A percentile compares a stretch with the other conserved stretches of the same genome.
Evolutionary conservation across 2,888 invertebrate genomes (phyloP).

Genomic region (Leucoptera coffeella): DNA sequence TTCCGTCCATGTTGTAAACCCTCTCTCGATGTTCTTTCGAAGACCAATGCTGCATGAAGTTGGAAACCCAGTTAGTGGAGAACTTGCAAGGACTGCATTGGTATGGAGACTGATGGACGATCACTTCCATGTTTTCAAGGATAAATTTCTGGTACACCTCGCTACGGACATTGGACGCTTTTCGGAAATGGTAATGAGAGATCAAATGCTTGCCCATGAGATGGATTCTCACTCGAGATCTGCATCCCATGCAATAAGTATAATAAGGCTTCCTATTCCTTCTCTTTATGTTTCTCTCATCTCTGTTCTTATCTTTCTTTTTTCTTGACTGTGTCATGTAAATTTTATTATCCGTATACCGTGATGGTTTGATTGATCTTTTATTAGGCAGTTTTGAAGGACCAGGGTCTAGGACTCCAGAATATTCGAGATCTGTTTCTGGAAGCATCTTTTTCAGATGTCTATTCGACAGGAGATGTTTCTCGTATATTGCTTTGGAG

Average conservation of each 20-base stretch:
- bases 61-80: conserved; percentile 71
- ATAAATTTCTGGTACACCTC: conserved; percentile 58
- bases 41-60: conserved; percentile 69
- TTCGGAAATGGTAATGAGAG: conserved; percentile 78
- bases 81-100: conserved; percentile 82
- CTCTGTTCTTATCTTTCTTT: conserved; percentile 8
- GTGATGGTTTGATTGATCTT: conserved; percentile 24
- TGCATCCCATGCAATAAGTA: conserved; percentile 66
- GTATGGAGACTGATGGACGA: conserved; percentile 77
- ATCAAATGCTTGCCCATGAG: conserved; percentile 80
- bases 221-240: conserved; percentile 59
- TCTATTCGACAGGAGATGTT: conserved; percentile 68
- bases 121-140: conserved; percentile 68
- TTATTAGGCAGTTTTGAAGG: conserved; percentile 27
- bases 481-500: conserved; percentile 67
- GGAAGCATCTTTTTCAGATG: conserved; percentile 62
- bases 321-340: conserved; percentile 19
- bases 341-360: conserved; percentile 21
- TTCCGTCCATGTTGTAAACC: conserved; percentile 46
- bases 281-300: conserved; percentile 36
- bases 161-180: conserved; percentile 55
- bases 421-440: conserved; percentile 63
- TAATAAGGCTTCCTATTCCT: conserved; percentile 54
- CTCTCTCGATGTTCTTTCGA: conserved; percentile 55
- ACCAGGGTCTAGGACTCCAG: conserved; percentile 30